Evolutionary conservation across 2,797 vertebrate species (phyloP), one percentile per base, ranked within the genome.

Genomic region (Aplochiton taeniatus): DNA sequence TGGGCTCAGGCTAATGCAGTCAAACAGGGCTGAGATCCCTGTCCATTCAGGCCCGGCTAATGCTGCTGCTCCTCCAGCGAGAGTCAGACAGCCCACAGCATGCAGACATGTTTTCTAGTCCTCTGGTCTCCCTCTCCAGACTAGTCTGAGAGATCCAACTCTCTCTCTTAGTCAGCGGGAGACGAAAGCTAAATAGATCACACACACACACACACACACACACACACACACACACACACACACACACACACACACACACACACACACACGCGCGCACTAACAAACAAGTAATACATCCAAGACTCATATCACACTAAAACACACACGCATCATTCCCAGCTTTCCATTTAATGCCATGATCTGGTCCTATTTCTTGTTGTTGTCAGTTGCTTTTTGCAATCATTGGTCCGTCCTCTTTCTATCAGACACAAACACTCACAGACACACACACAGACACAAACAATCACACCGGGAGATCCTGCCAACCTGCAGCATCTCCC

Each of bases 181-280:
- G n/a, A n/a, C n/a, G n/a, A n/a, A n/a, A n/a, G n/a, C n/a, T n/a
- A n/a, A n/a, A n/a, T n/a, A n/a, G n/a, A n/a, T n/a, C n/a, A n/a
- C 53, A 19, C 18, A 20, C 52, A 19, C 18, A 20, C 52, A 54
- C 17, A 20, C 17, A 54, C 18, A 54, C 18, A 20, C 52, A 54
- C 52, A 54, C 47, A 19, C 19, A 60, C 12, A 59, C 66, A 71
- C 4, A 41, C 11, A 48, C 45, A n/a, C 41, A 42, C 61, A 64
- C 74, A 78, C 70, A 70, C 67, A 55, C 60, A 1, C 69, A 77
- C 1, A 54, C 64, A 66, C 53, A 43, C 43, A 63, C 58, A 49
- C 44, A 45, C 72, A 66, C 17, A 68, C 58, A 75, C 1, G 44
- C n/a, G 48, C 43, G 47, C 31, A 59, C 9, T 43, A 18, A 9